phyloP scores from a whole-genome alignment of 1,140 invertebrate species.

The Pentalonia nigronervosa region DNA sequence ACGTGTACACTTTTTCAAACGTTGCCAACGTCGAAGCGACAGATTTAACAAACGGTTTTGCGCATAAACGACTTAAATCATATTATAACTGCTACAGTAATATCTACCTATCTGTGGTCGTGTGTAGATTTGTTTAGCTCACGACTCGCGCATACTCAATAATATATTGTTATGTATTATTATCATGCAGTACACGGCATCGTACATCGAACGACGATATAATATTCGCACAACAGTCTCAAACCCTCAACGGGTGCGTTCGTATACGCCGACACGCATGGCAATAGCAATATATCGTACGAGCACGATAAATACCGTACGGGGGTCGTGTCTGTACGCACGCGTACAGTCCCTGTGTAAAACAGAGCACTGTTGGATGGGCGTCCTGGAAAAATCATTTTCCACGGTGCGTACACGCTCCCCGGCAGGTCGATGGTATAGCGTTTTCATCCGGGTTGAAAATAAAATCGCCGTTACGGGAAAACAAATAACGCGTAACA shows the following conservation, averaged over 20 bases:
- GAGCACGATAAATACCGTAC: constrained; percentile 51
- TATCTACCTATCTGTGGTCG: not conserved
- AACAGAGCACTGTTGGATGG: constrained; percentile 41
- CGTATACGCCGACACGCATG: not conserved
- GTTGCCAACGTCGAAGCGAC: not conserved
- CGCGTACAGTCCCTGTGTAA: constrained; percentile 27
- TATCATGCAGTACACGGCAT: not conserved
- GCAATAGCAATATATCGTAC: constrained; percentile 32
- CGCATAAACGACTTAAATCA: not conserved
- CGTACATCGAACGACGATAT: not conserved
- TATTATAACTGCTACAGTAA: not conserved
- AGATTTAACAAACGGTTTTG: not conserved
- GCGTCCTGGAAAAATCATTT: constrained; percentile 58
- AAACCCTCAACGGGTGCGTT: not conserved
- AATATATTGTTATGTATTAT: not conserved
- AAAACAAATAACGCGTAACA: not conserved
- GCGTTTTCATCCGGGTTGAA: not conserved
- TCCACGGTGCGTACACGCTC: constrained; percentile 44
- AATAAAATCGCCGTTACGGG: not conserved
- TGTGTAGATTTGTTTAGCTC: not conserved
- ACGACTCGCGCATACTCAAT: not conserved
- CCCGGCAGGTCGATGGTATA: constrained; percentile 31
- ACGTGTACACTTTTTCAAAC: not conserved
- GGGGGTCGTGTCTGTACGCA: constrained; percentile 35
- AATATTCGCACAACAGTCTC: not conserved